Percentiles rank a stretch among this genome's conserved stretches.
Evolutionary conservation across 2,888 invertebrate species (phyloP).

Genomic region (Lycocerus yunnanus): DNA sequence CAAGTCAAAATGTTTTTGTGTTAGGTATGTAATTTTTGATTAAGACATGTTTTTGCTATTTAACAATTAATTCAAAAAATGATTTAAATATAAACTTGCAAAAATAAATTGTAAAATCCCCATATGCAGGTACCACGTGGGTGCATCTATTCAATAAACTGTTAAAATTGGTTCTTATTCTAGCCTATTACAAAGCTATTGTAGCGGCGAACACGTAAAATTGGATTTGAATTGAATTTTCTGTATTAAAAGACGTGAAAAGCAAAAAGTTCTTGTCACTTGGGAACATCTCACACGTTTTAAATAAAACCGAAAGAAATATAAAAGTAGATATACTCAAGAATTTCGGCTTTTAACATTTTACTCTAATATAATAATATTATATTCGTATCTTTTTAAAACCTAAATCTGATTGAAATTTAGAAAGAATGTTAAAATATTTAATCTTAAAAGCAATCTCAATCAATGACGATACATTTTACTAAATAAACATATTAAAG

Average conservation of each 20-base stretch:
- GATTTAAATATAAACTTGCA: constrained; percentile 4
- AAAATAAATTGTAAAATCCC: constrained; percentile 22
- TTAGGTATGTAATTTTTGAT: too few relatives aligned
- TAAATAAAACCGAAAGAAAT: not conserved
- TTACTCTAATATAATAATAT: not conserved
- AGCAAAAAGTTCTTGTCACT: constrained; percentile 15
- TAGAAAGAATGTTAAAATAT: not conserved
- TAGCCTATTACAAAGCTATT: constrained; percentile 45
- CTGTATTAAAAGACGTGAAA: constrained; percentile 32
- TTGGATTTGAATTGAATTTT: constrained; percentile 53
- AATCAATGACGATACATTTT: constrained; percentile 3
- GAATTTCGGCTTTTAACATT: not conserved
- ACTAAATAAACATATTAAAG: constrained; percentile 20
- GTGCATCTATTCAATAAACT: constrained; percentile 31
- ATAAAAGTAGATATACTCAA: not conserved
- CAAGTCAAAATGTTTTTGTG: not conserved
- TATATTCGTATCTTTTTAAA: not conserved
- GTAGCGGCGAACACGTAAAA: constrained; percentile 50
- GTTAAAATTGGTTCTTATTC: constrained; percentile 48
- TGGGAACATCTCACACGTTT: not conserved
- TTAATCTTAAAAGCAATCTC: not conserved
- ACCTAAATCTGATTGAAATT: not conserved
- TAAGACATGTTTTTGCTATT: too few relatives aligned
- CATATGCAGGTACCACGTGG: constrained; percentile 22
- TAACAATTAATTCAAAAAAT: not conserved